phyloP scores from a whole-genome alignment of 2,113 vertebrate species.

The Oceanites oceanicus region DNA sequence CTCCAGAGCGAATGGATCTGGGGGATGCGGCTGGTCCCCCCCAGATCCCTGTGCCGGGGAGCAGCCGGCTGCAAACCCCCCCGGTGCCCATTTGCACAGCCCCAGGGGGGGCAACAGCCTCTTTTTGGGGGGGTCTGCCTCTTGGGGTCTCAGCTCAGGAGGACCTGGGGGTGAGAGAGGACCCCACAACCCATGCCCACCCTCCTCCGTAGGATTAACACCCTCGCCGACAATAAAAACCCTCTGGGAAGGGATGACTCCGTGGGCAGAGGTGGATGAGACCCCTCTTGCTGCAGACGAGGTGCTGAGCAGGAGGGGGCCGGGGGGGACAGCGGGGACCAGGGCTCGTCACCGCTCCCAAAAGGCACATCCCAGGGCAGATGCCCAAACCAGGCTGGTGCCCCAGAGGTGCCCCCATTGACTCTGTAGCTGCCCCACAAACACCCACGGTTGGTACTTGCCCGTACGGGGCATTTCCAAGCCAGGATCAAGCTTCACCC shows the following conservation, averaged over 20 bases:
- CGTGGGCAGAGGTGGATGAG: neutral
- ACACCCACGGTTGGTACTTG: neutral
- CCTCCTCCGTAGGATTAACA: neutral
- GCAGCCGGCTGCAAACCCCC: neutral
- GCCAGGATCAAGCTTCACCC: neutral
- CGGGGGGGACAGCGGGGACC: neutral
- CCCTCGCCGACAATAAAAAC: neutral
- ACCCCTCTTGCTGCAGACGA: neutral
- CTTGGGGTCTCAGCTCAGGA: neutral
- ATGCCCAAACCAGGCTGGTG: rapidly evolving
- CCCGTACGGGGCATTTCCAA: neutral
- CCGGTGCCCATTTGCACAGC: neutral
- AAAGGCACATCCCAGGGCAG: neutral
- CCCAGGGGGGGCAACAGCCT: neutral
- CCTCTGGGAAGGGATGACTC: neutral
- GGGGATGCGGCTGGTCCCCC: neutral
- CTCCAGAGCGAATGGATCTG: neutral
- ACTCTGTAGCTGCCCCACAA: neutral
- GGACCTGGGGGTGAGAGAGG: neutral
- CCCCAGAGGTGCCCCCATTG: neutral
- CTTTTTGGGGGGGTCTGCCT: neutral
- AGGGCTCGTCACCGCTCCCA: neutral
- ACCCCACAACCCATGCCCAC: neutral
- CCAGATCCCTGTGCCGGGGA: neutral
- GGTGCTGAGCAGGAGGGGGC: neutral